These are phyloP conservation scores for Sitta carolinensis DNA, from an alignment of 2,797 vertebrate genomes.

Conservation along the genomic window DNA sequence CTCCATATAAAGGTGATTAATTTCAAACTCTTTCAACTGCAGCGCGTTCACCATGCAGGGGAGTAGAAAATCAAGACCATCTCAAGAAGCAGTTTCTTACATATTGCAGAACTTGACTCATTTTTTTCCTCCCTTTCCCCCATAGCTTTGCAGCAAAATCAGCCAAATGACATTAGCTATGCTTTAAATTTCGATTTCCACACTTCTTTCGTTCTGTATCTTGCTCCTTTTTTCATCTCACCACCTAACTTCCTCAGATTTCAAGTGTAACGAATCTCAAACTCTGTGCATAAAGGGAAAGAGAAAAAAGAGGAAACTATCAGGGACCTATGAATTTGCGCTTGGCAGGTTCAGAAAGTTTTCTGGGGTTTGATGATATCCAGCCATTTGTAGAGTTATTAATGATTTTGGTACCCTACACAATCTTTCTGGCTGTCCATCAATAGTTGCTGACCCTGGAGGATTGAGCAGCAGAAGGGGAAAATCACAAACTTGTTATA, in stretches of 20 bases:
- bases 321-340: background rate
- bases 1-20: constrained; percentile 20
- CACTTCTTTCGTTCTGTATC: constrained; percentile 43
- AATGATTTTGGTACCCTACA: background rate
- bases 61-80: constrained; percentile 6
- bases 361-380: background rate
- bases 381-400: background rate
- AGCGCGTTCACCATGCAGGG: background rate
- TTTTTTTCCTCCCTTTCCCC: background rate
- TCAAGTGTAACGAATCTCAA: constrained; percentile 31
- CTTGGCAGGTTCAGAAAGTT: background rate
- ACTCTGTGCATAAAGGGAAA: background rate
- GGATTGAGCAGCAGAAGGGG: background rate
- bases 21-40: constrained; percentile 14
- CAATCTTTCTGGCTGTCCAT: background rate
- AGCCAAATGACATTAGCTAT: constrained; percentile 64
- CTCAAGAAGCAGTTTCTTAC: background rate
- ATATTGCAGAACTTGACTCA: background rate
- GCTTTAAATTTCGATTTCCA: constrained; percentile 64
- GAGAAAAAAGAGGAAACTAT: background rate
- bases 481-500: background rate
- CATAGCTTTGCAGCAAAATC: constrained; percentile 27
- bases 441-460: background rate
- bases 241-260: constrained; percentile 47
- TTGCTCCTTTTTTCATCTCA: constrained; percentile 43